phyloP scores from a whole-genome alignment of 2,113 vertebrate genomes.

The Heterotis niloticus region DNA sequence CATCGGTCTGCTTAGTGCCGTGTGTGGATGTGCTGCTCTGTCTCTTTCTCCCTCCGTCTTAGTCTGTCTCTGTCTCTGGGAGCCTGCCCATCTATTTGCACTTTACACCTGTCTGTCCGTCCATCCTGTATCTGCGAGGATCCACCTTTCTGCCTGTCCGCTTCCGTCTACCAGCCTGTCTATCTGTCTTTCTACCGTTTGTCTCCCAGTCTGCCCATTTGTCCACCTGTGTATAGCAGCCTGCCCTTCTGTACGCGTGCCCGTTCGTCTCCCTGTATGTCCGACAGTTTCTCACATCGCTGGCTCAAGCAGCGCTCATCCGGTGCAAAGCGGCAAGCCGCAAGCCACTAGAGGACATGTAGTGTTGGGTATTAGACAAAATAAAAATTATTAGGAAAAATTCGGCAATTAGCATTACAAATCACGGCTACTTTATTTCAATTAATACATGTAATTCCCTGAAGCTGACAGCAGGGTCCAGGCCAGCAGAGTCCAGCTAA shows the following conservation, averaged over 20 bases:
- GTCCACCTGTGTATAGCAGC: not conserved
- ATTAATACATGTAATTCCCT: not conserved
- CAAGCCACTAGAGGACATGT: not conserved
- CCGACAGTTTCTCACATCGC: not conserved
- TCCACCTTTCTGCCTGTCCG: too few relatives aligned
- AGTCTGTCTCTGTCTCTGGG: not conserved
- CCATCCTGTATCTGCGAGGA: not conserved
- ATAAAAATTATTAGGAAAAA: not conserved
- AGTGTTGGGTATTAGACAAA: not conserved
- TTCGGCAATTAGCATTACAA: not conserved
- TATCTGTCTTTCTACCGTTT: not conserved
- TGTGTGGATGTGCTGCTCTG: too few relatives aligned
- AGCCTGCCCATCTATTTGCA: not conserved
- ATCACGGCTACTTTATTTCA: not conserved
- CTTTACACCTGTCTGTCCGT: not conserved
- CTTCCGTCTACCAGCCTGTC: not conserved
- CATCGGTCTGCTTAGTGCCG: not conserved
- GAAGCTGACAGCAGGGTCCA: slow-evolving; percentile 3
- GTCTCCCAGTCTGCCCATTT: not conserved
- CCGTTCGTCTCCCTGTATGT: not conserved
- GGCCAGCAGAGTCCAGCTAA: not conserved
- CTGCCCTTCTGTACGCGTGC: not conserved
- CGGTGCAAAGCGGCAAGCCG: too few relatives aligned
- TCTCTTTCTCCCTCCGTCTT: not conserved
- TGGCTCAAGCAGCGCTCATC: not conserved